A percentile compares a stretch with the other conserved stretches of the same genome.
Conservation (phyloP, 2,888 invertebrate species). For the Volucella zonaria region DNA sequence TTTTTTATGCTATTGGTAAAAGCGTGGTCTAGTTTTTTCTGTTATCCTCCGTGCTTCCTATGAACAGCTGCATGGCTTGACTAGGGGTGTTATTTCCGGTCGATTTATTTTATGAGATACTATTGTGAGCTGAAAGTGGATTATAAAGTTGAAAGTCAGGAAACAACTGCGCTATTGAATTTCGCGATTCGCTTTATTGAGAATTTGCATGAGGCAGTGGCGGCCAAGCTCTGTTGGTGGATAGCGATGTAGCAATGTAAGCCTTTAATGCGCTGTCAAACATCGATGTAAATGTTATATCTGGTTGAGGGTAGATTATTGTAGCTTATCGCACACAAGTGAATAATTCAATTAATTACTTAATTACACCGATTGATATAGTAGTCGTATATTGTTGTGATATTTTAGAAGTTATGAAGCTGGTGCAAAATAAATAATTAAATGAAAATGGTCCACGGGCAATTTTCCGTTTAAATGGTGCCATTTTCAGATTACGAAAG, state of each 20-base stretch:
- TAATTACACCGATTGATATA: no score
- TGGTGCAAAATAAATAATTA: no score
- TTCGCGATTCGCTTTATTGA: constrained; percentile 8
- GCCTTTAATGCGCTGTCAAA: neutral
- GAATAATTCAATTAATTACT: no score
- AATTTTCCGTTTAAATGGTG: no score
- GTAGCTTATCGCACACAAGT: no score
- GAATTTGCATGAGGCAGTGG: constrained; percentile 2
- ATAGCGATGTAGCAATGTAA: neutral
- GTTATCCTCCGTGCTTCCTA: neutral
- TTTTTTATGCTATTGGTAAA: constrained; percentile 44
- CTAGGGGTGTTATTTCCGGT: constrained; percentile 39
- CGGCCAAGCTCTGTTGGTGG: neutral
- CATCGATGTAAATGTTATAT: no score
- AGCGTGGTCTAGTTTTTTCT: constrained; percentile 36
- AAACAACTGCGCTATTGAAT: constrained; percentile 9
- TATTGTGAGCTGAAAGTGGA: constrained; percentile 42
- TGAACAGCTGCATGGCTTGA: neutral
- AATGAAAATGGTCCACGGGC: no score
- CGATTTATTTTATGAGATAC: constrained; percentile 58
- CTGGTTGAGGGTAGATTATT: no score
- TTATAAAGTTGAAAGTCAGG: constrained; percentile 41
- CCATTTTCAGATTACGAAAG: no score
- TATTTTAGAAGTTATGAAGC: no score
- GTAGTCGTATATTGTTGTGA: no score